Percentiles rank a stretch among this genome's conserved stretches.
These are phyloP conservation scores for Hycleus phaleratus DNA, from an alignment of 1,140 invertebrate species.

Conservation along the genomic window DNA sequence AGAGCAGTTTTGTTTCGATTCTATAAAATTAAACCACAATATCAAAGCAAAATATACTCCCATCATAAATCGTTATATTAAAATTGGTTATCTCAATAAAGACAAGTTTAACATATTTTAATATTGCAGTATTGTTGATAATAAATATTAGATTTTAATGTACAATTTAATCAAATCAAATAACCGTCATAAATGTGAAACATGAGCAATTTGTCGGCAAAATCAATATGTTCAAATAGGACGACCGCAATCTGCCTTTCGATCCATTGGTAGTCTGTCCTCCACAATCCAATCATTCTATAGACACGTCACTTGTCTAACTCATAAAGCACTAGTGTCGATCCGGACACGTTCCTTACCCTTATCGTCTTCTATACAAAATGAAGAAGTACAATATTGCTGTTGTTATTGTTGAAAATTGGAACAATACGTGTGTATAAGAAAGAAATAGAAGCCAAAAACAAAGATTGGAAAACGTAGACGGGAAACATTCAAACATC, in stretches of 20 bases:
- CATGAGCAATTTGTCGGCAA: constrained; percentile 12
- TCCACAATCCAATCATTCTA: constrained; percentile 21
- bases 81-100: no score
- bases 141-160: not conserved
- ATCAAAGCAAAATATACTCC: no score
- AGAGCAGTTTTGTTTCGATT: no score
- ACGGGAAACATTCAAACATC: constrained; percentile 5
- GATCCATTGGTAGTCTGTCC: not conserved
- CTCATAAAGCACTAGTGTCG: constrained; percentile 28
- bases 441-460: not conserved
- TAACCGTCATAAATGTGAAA: constrained; percentile 11
- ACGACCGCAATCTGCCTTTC: constrained; percentile 13
- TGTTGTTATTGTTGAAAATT: no score
- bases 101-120: no score
- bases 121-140: no score
- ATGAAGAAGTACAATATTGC: no score
- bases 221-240: constrained; percentile 11
- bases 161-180: not conserved
- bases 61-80: no score
- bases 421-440: no score
- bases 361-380: no score
- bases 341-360: constrained; percentile 20
- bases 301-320: constrained; percentile 26
- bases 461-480: not conserved
- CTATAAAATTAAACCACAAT: no score